A percentile compares a stretch with the other conserved stretches of the same genome.
Conservation (phyloP, 2,888 invertebrate genomes). For the Yponomeuta evonymella region DNA sequence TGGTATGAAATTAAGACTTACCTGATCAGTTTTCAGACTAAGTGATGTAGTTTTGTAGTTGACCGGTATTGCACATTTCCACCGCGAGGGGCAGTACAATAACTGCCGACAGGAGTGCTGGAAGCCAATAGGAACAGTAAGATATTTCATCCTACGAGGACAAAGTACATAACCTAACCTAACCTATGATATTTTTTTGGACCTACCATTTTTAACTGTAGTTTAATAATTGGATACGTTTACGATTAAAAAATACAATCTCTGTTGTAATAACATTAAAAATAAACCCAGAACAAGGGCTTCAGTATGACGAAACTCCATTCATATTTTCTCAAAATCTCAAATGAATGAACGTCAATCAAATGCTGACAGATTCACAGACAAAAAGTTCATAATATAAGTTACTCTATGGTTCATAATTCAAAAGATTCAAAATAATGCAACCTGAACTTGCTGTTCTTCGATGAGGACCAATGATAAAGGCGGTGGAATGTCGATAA, state of each 20-base stretch:
- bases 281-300: background rate
- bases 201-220: background rate
- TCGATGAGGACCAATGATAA: background rate
- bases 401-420: background rate
- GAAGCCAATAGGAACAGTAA: constrained; percentile 23
- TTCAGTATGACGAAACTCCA: background rate
- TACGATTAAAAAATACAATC: background rate
- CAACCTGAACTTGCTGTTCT: background rate
- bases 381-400: background rate
- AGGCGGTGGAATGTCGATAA: background rate
- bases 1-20: constrained; percentile 24
- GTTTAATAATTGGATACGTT: background rate
- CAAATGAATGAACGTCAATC: background rate
- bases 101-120: constrained; percentile 70
- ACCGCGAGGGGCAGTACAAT: constrained; percentile 59
- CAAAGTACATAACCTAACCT: constrained; percentile 49
- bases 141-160: constrained; percentile 33
- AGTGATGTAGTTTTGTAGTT: constrained; percentile 51
- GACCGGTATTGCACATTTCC: constrained; percentile 59
- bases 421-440: background rate
- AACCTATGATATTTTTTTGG: background rate
- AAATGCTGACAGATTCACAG: background rate
- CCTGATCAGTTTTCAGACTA: constrained; percentile 53
- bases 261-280: background rate
- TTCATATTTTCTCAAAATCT: background rate